Evolutionary conservation across 2,888 invertebrate genomes (phyloP).

Genomic region (Ophion slaviceki): DNA sequence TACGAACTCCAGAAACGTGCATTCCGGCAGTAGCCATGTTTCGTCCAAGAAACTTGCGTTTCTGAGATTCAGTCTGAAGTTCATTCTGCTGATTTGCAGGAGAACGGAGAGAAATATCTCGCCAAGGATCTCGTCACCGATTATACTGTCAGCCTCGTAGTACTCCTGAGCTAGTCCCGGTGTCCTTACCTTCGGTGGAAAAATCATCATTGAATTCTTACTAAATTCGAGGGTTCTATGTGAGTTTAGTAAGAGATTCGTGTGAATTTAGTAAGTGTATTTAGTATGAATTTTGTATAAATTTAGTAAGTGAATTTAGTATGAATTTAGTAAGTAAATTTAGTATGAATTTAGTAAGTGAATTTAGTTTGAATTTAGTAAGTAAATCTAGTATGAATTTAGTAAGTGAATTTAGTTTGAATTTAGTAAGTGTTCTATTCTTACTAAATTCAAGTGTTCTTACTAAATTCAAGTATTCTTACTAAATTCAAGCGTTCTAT

Average conservation of each 20-base stretch:
- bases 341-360: too few species aligned
- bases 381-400: too few species aligned
- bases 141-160: slow-evolving; percentile 83
- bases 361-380: too few species aligned
- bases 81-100: slow-evolving; percentile 84
- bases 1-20: slow-evolving; percentile 86
- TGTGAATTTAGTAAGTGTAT: too few species aligned
- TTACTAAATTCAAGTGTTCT: not conserved
- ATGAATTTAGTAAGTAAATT: too few species aligned
- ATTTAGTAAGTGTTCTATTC: too few species aligned
- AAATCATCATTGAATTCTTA: not conserved
- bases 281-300: too few species aligned
- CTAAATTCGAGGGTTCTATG: too few species aligned
- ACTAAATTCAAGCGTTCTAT: not conserved
- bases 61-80: slow-evolving; percentile 85
- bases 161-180: slow-evolving; percentile 76
- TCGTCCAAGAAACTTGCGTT: slow-evolving; percentile 87
- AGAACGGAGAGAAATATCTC: slow-evolving; percentile 86
- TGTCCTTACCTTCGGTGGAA: slow-evolving; percentile 73
- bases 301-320: too few species aligned
- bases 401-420: too few species aligned
- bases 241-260: not conserved
- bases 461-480: too few species aligned
- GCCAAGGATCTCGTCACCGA: slow-evolving; percentile 87
- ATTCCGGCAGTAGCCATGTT: slow-evolving; percentile 86